These are phyloP conservation scores for Papilio xuthus DNA, from an alignment of 1,140 invertebrate genomes.

Conservation along the genomic window DNA sequence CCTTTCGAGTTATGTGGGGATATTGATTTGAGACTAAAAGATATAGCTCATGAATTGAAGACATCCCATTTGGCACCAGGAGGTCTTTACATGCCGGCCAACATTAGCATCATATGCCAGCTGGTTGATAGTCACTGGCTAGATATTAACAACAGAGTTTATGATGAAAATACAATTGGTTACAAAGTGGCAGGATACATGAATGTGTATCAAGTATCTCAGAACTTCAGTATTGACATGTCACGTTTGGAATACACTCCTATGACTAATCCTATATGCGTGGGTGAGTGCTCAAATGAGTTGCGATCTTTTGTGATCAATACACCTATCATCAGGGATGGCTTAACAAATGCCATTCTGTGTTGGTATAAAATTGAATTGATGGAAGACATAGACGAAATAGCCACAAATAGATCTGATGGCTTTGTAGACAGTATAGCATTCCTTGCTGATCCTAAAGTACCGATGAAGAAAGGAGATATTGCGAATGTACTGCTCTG, in stretches of 20 bases:
- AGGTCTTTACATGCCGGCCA: slow-evolving; percentile 66
- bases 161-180: slow-evolving; percentile 62
- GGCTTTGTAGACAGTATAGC: slow-evolving; percentile 63
- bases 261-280: slow-evolving; percentile 51
- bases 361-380: slow-evolving; percentile 72
- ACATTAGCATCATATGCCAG: slow-evolving; percentile 60
- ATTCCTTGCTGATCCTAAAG: slow-evolving; percentile 55
- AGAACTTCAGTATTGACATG: slow-evolving; percentile 67
- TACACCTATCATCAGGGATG: slow-evolving; percentile 52
- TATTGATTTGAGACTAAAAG: slow-evolving; percentile 56
- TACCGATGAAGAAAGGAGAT: slow-evolving; percentile 47
- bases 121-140: slow-evolving; percentile 64
- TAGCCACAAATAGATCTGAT: slow-evolving; percentile 58
- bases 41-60: slow-evolving; percentile 58
- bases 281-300: slow-evolving; percentile 48
- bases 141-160: slow-evolving; percentile 64
- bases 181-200: slow-evolving; percentile 62
- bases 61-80: slow-evolving; percentile 53
- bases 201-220: slow-evolving; percentile 69
- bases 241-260: slow-evolving; percentile 59
- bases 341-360: slow-evolving; percentile 59
- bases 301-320: slow-evolving; percentile 50
- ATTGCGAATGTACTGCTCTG: slow-evolving; percentile 56
- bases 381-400: slow-evolving; percentile 54
- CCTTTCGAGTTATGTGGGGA: slow-evolving; percentile 66